A percentile compares a stretch with the other conserved stretches of the same genome.
These are phyloP conservation scores for Allolobophora icterica DNA, from an alignment of 2,888 invertebrate genomes.

Conservation along the genomic window DNA sequence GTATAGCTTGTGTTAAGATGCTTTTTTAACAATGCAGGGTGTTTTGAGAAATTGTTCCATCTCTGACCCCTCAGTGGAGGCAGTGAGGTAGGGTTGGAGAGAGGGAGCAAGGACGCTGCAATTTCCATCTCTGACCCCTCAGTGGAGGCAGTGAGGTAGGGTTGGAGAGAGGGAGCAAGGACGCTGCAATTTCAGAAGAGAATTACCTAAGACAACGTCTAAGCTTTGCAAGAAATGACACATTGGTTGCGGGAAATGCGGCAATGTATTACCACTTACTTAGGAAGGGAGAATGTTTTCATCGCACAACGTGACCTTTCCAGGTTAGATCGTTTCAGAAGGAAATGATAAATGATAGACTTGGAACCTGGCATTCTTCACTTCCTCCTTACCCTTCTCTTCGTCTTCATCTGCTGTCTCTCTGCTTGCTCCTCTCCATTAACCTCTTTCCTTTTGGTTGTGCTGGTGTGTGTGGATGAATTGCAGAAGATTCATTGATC, in stretches of 20 bases:
- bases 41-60: not conserved
- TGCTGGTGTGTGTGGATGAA: not conserved
- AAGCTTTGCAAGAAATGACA: not conserved
- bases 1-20: not conserved
- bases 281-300: not conserved
- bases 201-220: not conserved
- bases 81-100: not conserved
- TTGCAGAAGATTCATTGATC: conserved; percentile 21
- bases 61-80: not conserved
- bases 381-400: not conserved
- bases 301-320: not conserved
- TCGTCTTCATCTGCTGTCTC: not conserved
- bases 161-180: not conserved
- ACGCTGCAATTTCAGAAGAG: not conserved
- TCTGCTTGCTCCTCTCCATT: not conserved
- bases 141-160: not conserved
- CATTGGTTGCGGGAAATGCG: not conserved
- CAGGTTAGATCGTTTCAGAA: not conserved
- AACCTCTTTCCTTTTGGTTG: not conserved
- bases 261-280: not conserved
- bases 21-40: not conserved
- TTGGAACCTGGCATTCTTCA: not conserved
- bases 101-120: not conserved
- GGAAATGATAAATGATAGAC: not conserved
- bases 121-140: not conserved